These are phyloP conservation scores for Cairina moschata DNA, from an alignment of 2,113 vertebrate species.

Conservation along the genomic window DNA sequence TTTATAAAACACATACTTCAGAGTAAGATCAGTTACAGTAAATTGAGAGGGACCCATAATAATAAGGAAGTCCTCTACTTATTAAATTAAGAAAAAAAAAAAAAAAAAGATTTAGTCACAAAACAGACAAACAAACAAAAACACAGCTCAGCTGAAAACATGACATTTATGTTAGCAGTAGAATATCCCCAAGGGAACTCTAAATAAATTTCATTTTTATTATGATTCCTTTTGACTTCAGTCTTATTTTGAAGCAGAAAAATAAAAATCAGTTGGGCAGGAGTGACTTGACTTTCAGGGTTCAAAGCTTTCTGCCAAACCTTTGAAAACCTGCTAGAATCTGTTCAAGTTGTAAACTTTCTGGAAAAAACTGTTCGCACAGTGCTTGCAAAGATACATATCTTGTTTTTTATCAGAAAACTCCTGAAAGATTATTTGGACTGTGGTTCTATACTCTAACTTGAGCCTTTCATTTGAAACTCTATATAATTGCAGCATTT, in stretches of 20 bases:
- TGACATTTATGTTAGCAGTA: conserved; percentile 13
- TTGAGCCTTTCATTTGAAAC: background rate
- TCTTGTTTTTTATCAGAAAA: background rate
- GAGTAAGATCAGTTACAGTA: background rate
- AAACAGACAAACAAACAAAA: background rate
- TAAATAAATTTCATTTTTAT: conserved; percentile 1
- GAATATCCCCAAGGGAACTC: background rate
- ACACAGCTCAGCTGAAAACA: background rate
- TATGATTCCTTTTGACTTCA: conserved; percentile 10
- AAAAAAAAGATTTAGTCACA: background rate
- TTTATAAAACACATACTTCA: background rate
- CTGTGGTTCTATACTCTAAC: background rate
- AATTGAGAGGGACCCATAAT: background rate
- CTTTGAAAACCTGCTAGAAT: background rate
- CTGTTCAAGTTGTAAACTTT: background rate
- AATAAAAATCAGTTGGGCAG: background rate
- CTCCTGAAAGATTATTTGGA: background rate
- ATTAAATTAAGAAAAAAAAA: background rate
- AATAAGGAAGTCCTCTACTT: background rate
- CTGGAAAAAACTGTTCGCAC: background rate
- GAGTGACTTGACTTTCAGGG: background rate
- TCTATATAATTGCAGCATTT: background rate
- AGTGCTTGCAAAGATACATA: background rate
- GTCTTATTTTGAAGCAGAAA: conserved; percentile 10
- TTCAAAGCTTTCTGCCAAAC: background rate